These are phyloP conservation scores for Cyrtodaria siliqua DNA, from an alignment of 2,888 invertebrate genomes.

Conservation along the genomic window DNA sequence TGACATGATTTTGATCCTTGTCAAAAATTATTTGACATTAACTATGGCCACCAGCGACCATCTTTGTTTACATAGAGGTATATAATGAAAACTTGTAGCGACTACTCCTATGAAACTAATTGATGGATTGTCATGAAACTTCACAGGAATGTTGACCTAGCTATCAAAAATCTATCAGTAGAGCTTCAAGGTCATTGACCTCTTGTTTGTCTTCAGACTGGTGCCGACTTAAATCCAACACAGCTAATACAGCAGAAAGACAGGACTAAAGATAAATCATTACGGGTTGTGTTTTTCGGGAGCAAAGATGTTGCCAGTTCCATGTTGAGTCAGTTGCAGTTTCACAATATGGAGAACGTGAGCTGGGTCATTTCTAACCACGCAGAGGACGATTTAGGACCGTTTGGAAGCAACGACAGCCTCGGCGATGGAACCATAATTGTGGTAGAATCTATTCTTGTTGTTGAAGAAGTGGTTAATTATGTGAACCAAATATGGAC, in stretches of 20 bases:
- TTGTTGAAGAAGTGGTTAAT: constrained; percentile 43
- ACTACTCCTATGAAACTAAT: too few relatives aligned
- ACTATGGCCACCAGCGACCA: too few relatives aligned
- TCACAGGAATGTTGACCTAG: too few relatives aligned
- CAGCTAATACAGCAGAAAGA: constrained; percentile 41
- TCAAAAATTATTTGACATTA: too few relatives aligned
- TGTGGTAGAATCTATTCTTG: constrained; percentile 50
- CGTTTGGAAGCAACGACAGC: constrained; percentile 41
- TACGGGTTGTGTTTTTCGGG: constrained; percentile 77
- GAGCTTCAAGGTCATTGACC: too few relatives aligned
- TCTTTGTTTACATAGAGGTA: too few relatives aligned
- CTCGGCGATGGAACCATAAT: constrained; percentile 65
- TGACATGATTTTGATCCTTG: too few relatives aligned
- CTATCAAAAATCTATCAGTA: too few relatives aligned
- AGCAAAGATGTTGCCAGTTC: constrained; percentile 45
- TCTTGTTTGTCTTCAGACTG: neutral
- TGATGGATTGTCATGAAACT: too few relatives aligned
- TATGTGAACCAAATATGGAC: constrained; percentile 52
- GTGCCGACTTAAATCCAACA: constrained; percentile 17
- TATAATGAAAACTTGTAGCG: too few relatives aligned
- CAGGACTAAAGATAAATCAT: constrained; percentile 44
- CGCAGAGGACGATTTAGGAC: constrained; percentile 61
- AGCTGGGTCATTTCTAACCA: constrained; percentile 73
- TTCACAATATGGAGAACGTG: constrained; percentile 36
- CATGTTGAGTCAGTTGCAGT: constrained; percentile 52